Conservation (phyloP, 2,888 invertebrate genomes). For the Sinhomidia bicolor region DNA sequence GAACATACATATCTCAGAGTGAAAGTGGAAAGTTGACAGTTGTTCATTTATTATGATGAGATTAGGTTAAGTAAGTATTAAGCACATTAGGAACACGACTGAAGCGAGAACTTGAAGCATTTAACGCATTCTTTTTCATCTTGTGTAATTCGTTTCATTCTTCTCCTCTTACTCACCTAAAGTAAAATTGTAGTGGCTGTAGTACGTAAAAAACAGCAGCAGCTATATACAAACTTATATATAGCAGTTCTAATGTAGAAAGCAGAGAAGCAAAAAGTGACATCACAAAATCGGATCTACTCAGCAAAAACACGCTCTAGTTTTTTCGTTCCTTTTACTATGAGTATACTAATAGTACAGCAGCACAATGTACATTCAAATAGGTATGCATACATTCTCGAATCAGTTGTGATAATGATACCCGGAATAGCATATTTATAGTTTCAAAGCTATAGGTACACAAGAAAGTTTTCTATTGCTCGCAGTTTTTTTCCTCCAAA, state of each 20-base stretch:
- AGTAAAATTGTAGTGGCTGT: neutral
- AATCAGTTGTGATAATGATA: too few relatives aligned
- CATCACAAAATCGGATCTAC: constrained; percentile 44
- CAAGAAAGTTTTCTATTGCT: neutral
- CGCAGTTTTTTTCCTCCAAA: neutral
- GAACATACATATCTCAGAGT: neutral
- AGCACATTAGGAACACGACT: constrained; percentile 21
- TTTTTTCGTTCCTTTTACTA: neutral
- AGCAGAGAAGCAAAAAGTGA: neutral
- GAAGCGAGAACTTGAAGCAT: constrained; percentile 36
- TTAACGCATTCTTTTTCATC: constrained; percentile 1
- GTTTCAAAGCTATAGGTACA: neutral
- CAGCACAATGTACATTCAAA: neutral
- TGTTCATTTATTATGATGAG: constrained; percentile 57
- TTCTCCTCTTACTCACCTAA: neutral
- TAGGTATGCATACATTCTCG: too few relatives aligned
- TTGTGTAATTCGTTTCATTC: neutral
- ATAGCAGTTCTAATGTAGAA: neutral
- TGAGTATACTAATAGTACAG: neutral
- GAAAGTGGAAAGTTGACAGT: constrained; percentile 49
- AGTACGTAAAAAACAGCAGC: neutral
- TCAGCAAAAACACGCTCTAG: constrained; percentile 35
- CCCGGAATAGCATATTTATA: neutral
- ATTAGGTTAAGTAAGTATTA: constrained; percentile 53
- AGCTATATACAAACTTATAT: too few relatives aligned